These are phyloP conservation scores for Drosophila gunungcola DNA, from an alignment of 1,140 invertebrate species.

Conservation along the genomic window DNA sequence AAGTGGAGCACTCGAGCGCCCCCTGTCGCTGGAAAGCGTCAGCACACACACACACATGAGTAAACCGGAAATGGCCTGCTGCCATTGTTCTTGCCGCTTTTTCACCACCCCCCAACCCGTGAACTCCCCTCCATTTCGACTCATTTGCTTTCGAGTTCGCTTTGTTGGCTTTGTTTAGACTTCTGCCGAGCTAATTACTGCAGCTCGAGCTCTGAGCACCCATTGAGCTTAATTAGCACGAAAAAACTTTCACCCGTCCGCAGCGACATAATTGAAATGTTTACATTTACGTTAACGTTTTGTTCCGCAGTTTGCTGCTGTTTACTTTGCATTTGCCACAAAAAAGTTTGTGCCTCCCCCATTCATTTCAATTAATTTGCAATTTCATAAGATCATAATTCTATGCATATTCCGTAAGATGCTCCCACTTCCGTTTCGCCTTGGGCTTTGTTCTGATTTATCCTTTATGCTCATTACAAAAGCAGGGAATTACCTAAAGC, in stretches of 20 bases:
- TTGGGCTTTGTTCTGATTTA: constrained; percentile 40
- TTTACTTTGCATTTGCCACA: constrained; percentile 14
- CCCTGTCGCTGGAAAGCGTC: constrained; percentile 50
- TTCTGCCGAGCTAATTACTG: constrained; percentile 64
- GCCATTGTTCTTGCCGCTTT: constrained; percentile 46
- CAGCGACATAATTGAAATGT: constrained; percentile 79
- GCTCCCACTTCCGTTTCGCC: constrained; percentile 23
- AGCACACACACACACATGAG: constrained; percentile 38
- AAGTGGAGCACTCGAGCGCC: constrained; percentile 43
- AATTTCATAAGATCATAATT: constrained; percentile 68
- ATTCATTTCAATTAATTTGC: constrained; percentile 74
- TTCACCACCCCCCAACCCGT: background rate
- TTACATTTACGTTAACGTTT: constrained; percentile 54
- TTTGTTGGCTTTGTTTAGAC: constrained; percentile 55
- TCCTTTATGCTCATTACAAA: constrained; percentile 71
- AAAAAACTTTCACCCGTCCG: constrained; percentile 60
- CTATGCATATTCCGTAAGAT: constrained; percentile 36
- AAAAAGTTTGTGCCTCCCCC: constrained; percentile 35
- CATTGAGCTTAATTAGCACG: constrained; percentile 71
- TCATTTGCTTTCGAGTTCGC: constrained; percentile 68
- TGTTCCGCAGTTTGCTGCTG: constrained; percentile 32
- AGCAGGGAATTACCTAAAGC: constrained; percentile 56
- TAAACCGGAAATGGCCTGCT: constrained; percentile 71
- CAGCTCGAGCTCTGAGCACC: constrained; percentile 29
- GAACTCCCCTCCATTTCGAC: constrained; percentile 1